Percentiles rank a stretch among this genome's conserved stretches.
phyloP scores from a whole-genome alignment of 2,797 vertebrate species.

The Enteromius fasciolatus region DNA sequence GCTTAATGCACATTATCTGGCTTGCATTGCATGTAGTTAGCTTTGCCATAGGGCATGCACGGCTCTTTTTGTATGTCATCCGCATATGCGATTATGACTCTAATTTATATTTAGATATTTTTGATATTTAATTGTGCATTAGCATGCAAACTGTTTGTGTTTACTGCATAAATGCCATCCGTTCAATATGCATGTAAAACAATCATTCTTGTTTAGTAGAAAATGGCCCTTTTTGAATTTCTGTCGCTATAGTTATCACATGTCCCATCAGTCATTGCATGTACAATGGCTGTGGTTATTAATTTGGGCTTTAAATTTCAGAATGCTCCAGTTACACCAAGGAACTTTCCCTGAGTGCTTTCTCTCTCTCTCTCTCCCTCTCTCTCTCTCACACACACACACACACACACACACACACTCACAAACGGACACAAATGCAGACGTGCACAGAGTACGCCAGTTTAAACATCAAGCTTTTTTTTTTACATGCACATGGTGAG shows the following conservation, averaged over 20 bases:
- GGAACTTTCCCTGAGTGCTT: constrained; percentile 43
- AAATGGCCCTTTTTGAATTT: constrained; percentile 37
- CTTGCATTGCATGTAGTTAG: constrained; percentile 4
- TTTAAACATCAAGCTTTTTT: constrained; percentile 47
- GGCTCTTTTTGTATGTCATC: constrained; percentile 49
- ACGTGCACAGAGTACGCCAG: constrained; percentile 31
- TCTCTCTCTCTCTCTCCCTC: constrained; percentile 25
- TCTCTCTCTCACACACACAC: constrained; percentile 15
- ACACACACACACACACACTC: constrained; percentile 44
- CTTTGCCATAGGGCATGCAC: constrained; percentile 51
- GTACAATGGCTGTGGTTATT: constrained; percentile 46
- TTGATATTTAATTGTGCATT: constrained; percentile 50
- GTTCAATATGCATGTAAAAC: constrained; percentile 39
- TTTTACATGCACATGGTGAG: not conserved
- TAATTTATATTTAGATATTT: not conserved
- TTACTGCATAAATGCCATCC: not conserved
- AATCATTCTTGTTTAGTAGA: constrained; percentile 17
- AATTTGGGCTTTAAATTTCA: constrained; percentile 53
- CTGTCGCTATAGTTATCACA: constrained; percentile 44
- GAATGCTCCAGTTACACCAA: constrained; percentile 50
- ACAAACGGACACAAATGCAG: constrained; percentile 43
- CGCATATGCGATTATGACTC: not conserved
- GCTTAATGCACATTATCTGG: constrained; percentile 19
- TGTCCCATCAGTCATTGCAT: constrained; percentile 42
- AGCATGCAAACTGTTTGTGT: constrained; percentile 10